Percentiles rank a stretch among this genome's conserved stretches.
phyloP scores from a whole-genome alignment of 2,888 invertebrate genomes.

The Steromphala cineraria region DNA sequence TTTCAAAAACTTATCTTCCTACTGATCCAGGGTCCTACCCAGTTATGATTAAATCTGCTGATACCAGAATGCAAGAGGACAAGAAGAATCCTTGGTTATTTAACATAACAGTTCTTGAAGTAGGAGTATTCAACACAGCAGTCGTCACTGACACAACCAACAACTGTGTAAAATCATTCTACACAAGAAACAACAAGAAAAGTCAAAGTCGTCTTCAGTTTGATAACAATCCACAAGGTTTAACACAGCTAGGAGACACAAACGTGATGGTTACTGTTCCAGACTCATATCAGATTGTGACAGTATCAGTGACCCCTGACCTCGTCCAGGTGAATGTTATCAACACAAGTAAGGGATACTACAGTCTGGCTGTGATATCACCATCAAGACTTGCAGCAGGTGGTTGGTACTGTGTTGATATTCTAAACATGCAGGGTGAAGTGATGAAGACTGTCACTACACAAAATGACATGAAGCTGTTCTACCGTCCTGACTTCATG shows the following conservation, averaged over 20 bases:
- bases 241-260: not conserved
- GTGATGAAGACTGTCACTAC: not conserved
- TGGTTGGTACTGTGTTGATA: not conserved
- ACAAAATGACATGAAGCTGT: not conserved
- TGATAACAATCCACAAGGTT: not conserved
- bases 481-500: not conserved
- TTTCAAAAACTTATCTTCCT: not conserved
- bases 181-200: not conserved
- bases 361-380: not conserved
- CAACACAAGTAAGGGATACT: not conserved
- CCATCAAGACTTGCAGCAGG: not conserved
- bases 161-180: not conserved
- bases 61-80: no score
- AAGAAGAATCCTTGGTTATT: not conserved
- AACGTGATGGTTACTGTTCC: not conserved
- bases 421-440: not conserved
- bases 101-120: not conserved
- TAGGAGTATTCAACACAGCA: not conserved
- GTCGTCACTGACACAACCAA: not conserved
- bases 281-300: not conserved
- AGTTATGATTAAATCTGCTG: no score
- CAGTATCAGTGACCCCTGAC: not conserved
- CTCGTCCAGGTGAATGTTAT: not conserved
- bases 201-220: not conserved
- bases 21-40: no score